Evolutionary conservation across 2,888 invertebrate genomes (phyloP), one percentile per base, ranked within the genome.

Genomic region (Scaeva pyrastri): DNA sequence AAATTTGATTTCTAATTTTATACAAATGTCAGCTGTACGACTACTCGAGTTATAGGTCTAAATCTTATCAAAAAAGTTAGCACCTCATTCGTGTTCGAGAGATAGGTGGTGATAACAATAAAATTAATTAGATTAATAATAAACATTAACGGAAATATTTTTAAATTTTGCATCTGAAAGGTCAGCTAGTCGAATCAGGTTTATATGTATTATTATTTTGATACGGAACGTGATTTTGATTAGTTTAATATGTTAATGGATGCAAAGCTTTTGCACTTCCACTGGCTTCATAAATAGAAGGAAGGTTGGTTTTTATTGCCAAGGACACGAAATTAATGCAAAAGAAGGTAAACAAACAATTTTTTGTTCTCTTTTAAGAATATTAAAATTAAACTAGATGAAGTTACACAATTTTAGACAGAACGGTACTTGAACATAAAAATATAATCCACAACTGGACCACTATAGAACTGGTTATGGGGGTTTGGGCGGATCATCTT

Each of bases 101-200:
- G 14, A 21, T 62, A 52, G 8, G 31, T 31, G 50, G 10, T 50
- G 48, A 50, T 50, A 16, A 50, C 39, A 39, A 19, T 58, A 39
- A 36, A 50, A 39, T 21, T 68, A 50, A 68, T 39, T 39, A 52
- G 23, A 39, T 52, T 68, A 50, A 31, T 31, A 50, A 36, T 31
- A 50, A 50, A 14, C 11, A 6, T 23, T 39, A 52, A 52, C 50
- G 68, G 68, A 68, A 68, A 68, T 52, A 39, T 16, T 52, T 21
- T 52, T 52, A 11, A 23, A 39, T 39, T 31, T 48, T 36, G 31
- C 6, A 48, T 23, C 36, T 16, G 8, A 66, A 66, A 66, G 66
- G 66, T 66, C 66, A 66, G 31, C 16, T 66, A 8, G 10, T 39
- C 3, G 21, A 60, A 41, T 60, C 60, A 41, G 21, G 60, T 60